Evolutionary conservation across 2,888 invertebrate genomes (phyloP).

Genomic region (Ernsta delagoae): DNA sequence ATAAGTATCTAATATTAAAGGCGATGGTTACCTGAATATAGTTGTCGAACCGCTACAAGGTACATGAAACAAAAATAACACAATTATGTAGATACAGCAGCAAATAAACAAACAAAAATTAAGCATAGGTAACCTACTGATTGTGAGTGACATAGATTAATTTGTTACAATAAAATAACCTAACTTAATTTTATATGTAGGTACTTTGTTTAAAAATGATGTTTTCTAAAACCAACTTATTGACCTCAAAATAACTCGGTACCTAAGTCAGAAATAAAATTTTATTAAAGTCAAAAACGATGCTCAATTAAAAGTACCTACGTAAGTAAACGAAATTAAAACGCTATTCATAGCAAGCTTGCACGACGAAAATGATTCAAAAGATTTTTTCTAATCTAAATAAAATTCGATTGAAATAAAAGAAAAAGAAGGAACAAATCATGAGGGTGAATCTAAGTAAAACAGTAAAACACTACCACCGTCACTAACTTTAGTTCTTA

Average conservation of each 20-base stretch:
- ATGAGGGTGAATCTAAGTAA: not conserved
- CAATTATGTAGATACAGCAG: conserved; percentile 47
- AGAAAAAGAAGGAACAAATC: too few species aligned
- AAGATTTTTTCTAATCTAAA: not conserved
- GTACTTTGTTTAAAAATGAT: too few species aligned
- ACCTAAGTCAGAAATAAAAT: too few species aligned
- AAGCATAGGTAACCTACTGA: conserved; percentile 5
- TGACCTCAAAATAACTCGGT: too few species aligned
- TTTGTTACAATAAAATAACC: not conserved
- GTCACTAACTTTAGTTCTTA: not conserved
- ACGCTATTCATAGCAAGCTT: not conserved
- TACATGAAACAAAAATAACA: conserved; percentile 79
- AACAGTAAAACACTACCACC: too few species aligned
- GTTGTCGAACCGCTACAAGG: conserved; percentile 77
- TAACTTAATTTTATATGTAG: too few species aligned
- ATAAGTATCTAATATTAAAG: too few species aligned
- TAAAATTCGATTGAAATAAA: too few species aligned
- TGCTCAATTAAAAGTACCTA: not conserved
- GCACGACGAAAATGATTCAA: not conserved
- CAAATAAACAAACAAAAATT: conserved; percentile 41
- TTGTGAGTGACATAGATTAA: not conserved
- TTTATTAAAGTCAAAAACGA: not conserved
- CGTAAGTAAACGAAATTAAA: not conserved
- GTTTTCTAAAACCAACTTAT: too few species aligned
- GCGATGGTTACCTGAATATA: conserved; percentile 76